phyloP scores from a whole-genome alignment of 2,113 vertebrate genomes.

The Apaloderma vittatum region DNA sequence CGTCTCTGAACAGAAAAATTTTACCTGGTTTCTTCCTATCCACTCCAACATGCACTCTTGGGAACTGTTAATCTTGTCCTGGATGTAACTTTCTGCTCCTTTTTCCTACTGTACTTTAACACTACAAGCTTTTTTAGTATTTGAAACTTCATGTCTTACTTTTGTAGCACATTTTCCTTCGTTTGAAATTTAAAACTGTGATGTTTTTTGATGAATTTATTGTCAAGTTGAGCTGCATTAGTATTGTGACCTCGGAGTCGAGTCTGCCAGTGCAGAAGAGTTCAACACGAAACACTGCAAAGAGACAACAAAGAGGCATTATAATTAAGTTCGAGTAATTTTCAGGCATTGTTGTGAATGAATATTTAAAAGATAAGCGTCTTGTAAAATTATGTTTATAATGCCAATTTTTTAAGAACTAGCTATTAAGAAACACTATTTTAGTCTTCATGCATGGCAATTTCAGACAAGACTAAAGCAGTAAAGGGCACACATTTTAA shows the following conservation, averaged over 20 bases:
- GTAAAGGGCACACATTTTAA: not conserved
- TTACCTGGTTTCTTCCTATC: not conserved
- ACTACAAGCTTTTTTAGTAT: not conserved
- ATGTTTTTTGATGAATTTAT: constrained; percentile 91
- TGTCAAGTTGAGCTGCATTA: constrained; percentile 96
- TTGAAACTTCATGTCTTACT: constrained; percentile 81
- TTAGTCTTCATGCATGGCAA: not conserved
- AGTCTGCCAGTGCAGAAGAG: constrained; percentile 94
- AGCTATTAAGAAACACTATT: not conserved
- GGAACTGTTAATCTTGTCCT: not conserved
- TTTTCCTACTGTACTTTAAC: not conserved
- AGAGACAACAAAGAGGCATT: constrained; percentile 14
- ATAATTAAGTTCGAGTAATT: not conserved
- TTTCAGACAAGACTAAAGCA: not conserved
- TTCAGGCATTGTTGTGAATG: not conserved
- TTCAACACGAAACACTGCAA: constrained; percentile 93
- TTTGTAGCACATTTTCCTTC: constrained; percentile 99
- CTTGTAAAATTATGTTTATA: fast-evolving
- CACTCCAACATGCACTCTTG: not conserved
- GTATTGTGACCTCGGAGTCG: constrained; percentile 91
- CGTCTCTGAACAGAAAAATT: not conserved
- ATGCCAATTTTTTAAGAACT: not conserved
- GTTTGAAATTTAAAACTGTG: constrained; percentile 98
- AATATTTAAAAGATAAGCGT: not conserved
- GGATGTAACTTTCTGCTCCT: not conserved